These are phyloP conservation scores for Ophion costatus DNA, from an alignment of 2,888 invertebrate species.

Conservation along the genomic window DNA sequence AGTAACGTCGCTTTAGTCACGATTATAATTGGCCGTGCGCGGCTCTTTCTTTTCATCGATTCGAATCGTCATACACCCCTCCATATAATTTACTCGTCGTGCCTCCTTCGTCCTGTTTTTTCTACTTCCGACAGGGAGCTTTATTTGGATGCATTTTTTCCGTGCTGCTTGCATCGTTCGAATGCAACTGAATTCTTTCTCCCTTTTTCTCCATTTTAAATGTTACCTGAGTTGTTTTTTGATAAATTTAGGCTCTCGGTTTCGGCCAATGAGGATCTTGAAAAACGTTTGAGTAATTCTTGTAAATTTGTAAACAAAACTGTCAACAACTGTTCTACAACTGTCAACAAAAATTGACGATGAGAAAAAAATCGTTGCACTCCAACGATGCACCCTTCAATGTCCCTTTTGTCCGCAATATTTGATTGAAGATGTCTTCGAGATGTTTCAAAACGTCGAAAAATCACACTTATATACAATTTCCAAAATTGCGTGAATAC, in stretches of 20 bases:
- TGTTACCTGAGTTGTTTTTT: background rate
- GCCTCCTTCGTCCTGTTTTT: background rate
- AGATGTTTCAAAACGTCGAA: no score
- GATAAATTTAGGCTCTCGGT: background rate
- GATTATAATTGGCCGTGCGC: conserved; percentile 67
- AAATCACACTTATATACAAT: no score
- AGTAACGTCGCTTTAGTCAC: conserved; percentile 64
- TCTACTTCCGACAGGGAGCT: background rate
- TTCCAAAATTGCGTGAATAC: no score
- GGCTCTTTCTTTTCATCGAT: background rate
- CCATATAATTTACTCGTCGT: background rate
- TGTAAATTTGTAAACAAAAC: background rate
- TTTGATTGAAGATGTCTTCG: no score
- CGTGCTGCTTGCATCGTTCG: background rate
- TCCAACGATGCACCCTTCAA: background rate
- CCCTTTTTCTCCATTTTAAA: background rate
- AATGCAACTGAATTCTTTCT: background rate
- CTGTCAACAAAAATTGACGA: no score
- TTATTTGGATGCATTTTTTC: background rate
- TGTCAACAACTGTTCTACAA: no score
- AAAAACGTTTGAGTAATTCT: background rate
- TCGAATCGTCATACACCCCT: background rate
- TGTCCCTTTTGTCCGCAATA: no score
- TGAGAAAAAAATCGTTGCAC: background rate
- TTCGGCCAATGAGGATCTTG: background rate